Conservation (phyloP, 2,888 invertebrate species). For the Sminthurides aquaticus region DNA sequence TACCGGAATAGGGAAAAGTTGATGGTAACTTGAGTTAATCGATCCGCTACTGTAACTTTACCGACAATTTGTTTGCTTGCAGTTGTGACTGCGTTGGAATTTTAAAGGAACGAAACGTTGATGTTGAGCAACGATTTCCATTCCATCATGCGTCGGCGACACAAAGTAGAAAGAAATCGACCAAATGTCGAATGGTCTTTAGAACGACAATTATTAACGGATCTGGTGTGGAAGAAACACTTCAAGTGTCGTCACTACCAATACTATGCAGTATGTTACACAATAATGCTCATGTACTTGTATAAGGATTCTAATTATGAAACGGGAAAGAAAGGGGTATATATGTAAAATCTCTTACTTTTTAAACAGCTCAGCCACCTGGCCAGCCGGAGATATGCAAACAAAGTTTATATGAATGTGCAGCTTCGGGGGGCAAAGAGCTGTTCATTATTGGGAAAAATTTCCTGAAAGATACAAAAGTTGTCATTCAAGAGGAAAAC, state of each 20-base stretch:
- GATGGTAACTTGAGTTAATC: background rate
- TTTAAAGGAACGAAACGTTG: conserved; percentile 87
- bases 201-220: conserved; percentile 71
- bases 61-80: conserved; percentile 18
- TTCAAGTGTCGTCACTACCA: conserved; percentile 82
- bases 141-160: conserved; percentile 61
- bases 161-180: conserved; percentile 77
- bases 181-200: conserved; percentile 89
- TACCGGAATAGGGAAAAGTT: too few relatives aligned
- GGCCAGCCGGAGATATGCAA: conserved; percentile 87
- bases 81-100: conserved; percentile 95
- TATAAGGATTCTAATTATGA: background rate
- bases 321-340: background rate
- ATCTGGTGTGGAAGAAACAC: conserved; percentile 69
- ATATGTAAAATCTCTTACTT: conserved; percentile 4
- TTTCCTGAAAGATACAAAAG: conserved; percentile 80
- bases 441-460: conserved; percentile 84
- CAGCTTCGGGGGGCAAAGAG: conserved; percentile 71
- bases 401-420: conserved; percentile 72
- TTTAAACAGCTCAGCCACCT: conserved; percentile 75
- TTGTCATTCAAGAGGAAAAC: conserved; percentile 61
- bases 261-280: conserved; percentile 91
- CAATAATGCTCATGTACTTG: conserved; percentile 14
- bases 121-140: conserved; percentile 84
- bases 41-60: background rate